phyloP scores from a whole-genome alignment of 2,888 invertebrate species.

The Lepidochrysops patricia region DNA sequence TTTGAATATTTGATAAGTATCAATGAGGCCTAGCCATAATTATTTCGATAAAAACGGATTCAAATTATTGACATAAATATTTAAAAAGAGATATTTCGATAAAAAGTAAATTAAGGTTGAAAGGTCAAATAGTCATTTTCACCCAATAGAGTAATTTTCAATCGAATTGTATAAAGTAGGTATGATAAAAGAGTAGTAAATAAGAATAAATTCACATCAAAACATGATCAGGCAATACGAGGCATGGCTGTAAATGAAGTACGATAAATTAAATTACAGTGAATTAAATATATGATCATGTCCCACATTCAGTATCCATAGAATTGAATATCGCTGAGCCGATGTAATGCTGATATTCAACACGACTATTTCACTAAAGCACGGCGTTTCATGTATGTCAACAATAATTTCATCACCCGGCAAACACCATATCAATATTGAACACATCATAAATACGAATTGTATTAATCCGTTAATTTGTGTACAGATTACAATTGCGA shows the following conservation, averaged over 20 bases:
- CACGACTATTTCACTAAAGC: not conserved
- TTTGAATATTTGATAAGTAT: conserved; percentile 4
- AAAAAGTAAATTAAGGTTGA: conserved; percentile 6
- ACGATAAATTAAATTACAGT: too few species aligned
- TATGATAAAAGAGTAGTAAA: not conserved
- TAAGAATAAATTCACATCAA: too few species aligned
- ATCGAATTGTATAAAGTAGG: not conserved
- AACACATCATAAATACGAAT: not conserved
- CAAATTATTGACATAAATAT: not conserved
- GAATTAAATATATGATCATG: too few species aligned
- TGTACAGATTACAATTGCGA: conserved; percentile 35
- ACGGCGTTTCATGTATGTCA: not conserved
- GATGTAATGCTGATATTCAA: not conserved
- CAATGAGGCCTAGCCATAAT: not conserved
- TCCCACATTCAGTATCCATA: not conserved
- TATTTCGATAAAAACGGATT: conserved; percentile 5
- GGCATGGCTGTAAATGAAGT: too few species aligned
- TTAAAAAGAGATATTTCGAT: not conserved
- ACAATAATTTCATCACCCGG: not conserved
- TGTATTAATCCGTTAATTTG: conserved; percentile 2
- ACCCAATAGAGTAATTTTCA: not conserved
- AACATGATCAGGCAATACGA: too few species aligned
- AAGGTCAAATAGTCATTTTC: not conserved
- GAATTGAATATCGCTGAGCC: not conserved
- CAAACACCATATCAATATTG: not conserved